Percentiles rank a stretch among this genome's conserved stretches.
These are phyloP conservation scores for Caerostris extrusa DNA, from an alignment of 1,140 invertebrate genomes.

Conservation along the genomic window DNA sequence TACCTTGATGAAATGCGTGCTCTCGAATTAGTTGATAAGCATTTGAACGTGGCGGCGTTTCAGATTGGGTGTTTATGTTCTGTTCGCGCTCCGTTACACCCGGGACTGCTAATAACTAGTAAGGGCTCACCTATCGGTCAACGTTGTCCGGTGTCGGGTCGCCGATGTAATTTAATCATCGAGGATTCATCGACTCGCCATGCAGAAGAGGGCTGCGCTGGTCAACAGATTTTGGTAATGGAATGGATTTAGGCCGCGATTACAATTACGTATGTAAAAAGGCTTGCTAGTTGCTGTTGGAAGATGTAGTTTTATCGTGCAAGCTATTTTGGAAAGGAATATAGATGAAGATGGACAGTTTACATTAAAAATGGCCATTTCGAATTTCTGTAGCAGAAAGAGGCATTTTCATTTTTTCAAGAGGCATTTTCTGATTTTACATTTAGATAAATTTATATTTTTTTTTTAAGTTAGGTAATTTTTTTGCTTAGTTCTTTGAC, in stretches of 20 bases:
- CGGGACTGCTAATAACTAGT: constrained; percentile 52
- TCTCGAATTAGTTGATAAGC: constrained; percentile 67
- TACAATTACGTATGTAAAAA: background rate
- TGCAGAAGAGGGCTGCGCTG: background rate
- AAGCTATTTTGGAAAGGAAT: too few species aligned
- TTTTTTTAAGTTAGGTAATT: too few species aligned
- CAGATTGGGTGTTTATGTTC: constrained; percentile 71
- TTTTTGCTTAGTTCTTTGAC: too few species aligned
- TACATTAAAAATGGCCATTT: too few species aligned
- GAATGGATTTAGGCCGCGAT: background rate
- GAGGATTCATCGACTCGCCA: constrained; percentile 25
- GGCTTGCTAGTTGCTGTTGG: too few species aligned
- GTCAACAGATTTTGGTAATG: background rate
- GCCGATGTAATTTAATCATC: constrained; percentile 24
- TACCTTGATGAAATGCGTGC: constrained; percentile 71
- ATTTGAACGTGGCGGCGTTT: constrained; percentile 37
- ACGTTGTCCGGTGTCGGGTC: background rate
- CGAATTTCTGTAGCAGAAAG: too few species aligned
- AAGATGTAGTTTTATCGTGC: too few species aligned
- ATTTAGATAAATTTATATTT: too few species aligned
- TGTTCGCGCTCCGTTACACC: constrained; percentile 41
- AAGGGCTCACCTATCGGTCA: constrained; percentile 37
- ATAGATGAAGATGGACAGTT: too few species aligned
- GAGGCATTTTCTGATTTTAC: too few species aligned
- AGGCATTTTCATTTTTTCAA: too few species aligned